Evolutionary conservation across 2,888 invertebrate species (phyloP), one percentile per base, ranked within the genome.

Genomic region (Ochropleura plecta): DNA sequence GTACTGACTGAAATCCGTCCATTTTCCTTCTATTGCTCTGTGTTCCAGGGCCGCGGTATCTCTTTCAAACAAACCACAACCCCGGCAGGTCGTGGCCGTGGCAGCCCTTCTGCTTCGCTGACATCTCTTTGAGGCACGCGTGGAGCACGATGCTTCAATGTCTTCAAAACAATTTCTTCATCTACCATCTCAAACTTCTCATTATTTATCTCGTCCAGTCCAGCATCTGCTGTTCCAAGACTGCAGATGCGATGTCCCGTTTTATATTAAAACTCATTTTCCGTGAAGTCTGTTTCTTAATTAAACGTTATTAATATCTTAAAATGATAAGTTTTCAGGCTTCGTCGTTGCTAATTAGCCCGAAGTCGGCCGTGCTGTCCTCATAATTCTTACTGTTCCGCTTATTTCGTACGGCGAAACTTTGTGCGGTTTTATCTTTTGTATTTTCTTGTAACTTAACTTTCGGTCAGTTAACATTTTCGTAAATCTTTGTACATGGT

Each of bases 231-330:
- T 62, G 51, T 74, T 44, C 20, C 67, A 69, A 64, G 51, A 75
- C 51, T 84, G 83, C 87, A 85, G 69, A 75, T 76, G 75, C 79
- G 67, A 70, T 73, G 81, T 81, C 72, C 77, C 83, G 83, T 78
- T 78, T 87, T 76, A 81, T 86, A 86, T 88, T 88, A 86, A 86
- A 84, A 86, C 77, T 88, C 82, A 84, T 81, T 84, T 78, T 69
- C 77, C 70, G 71, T 79, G 66, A 81, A 81, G 83, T 80, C 85
- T 85, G 86, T 88, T 85, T 88, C 88, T 83, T 88, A 88, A 88
- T 88, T 87, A 87, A 85, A 81, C 83, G 81, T 86, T 87, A 88
- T 86, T 88, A 88, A 87, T 86, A 85, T 86, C 85, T 87, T 86
- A 82, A 83, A 87, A 88, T 88, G 78, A 87, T 85, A 85, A 88